Evolutionary conservation across 2,113 vertebrate species (phyloP).

Genomic region (Ophthalmolycus amberensis): DNA sequence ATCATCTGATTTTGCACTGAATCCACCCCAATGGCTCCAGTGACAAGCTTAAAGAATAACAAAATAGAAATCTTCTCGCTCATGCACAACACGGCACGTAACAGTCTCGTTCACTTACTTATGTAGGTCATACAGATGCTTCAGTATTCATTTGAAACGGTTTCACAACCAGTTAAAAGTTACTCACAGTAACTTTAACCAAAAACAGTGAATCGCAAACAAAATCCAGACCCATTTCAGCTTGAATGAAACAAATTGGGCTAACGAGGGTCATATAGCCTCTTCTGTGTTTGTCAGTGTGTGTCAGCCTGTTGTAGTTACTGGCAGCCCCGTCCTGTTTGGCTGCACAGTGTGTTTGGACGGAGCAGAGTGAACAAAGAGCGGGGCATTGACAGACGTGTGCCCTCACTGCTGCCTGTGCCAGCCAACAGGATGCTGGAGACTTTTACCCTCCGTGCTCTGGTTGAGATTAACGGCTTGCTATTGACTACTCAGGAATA

Average conservation of each 20-base stretch:
- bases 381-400: slow-evolving; percentile 36
- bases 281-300: slow-evolving; percentile 13
- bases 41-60: not conserved
- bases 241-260: slow-evolving; percentile 23
- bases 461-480: slow-evolving; percentile 28
- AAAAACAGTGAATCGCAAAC: slow-evolving; percentile 23
- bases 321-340: slow-evolving; percentile 27
- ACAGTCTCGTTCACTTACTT: not conserved
- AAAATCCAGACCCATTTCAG: not conserved
- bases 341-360: slow-evolving; percentile 38
- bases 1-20: no score
- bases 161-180: not conserved
- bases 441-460: slow-evolving; percentile 4
- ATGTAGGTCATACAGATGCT: not conserved
- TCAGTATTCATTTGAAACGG: not conserved
- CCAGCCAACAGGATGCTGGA: slow-evolving; percentile 42
- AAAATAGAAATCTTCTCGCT: not conserved
- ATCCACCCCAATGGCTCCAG: no score
- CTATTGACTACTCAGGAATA: slow-evolving; percentile 26
- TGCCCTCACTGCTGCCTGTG: slow-evolving; percentile 23
- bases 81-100: not conserved
- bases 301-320: slow-evolving; percentile 27
- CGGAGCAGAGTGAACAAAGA: slow-evolving; percentile 5
- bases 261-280: slow-evolving; percentile 6
- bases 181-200: not conserved